These are phyloP conservation scores for Archips crataeganus DNA, from an alignment of 2,888 invertebrate genomes.

Conservation along the genomic window DNA sequence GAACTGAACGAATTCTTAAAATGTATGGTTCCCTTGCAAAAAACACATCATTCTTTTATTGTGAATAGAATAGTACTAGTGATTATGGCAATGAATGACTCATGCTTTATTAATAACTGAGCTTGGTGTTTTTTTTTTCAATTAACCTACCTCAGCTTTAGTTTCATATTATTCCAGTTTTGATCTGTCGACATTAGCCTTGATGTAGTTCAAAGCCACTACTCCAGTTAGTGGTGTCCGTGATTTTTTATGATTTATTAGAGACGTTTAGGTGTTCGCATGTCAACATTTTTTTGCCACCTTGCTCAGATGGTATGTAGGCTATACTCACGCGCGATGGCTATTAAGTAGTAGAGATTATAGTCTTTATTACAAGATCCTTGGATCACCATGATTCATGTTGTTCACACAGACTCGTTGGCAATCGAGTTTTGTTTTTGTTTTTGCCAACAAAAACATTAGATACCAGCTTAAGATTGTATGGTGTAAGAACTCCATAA, in stretches of 20 bases:
- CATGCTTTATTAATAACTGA: constrained; percentile 23
- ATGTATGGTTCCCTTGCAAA: not conserved
- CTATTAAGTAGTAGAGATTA: constrained; percentile 47
- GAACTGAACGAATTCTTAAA: not conserved
- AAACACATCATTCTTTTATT: not conserved
- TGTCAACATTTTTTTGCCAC: constrained; percentile 67
- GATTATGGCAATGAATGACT: constrained; percentile 1
- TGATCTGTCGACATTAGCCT: constrained; percentile 55
- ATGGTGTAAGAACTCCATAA: not conserved
- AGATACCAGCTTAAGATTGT: not conserved
- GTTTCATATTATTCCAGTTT: constrained; percentile 28
- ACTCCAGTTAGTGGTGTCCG: constrained; percentile 53
- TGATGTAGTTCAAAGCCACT: constrained; percentile 74
- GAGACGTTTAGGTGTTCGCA: constrained; percentile 57
- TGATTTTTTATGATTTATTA: constrained; percentile 63
- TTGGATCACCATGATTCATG: constrained; percentile 54
- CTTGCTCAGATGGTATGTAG: constrained; percentile 49
- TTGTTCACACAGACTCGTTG: constrained; percentile 50
- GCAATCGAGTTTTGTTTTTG: constrained; percentile 52
- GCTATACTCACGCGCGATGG: constrained; percentile 45
- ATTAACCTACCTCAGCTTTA: constrained; percentile 17
- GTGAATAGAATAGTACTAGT: not conserved
- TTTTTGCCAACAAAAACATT: constrained; percentile 29
- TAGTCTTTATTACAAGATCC: constrained; percentile 42
- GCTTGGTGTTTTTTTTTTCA: constrained; percentile 20